Conservation (phyloP, 2,797 vertebrate species). For the Cichlasoma orientale region DNA sequence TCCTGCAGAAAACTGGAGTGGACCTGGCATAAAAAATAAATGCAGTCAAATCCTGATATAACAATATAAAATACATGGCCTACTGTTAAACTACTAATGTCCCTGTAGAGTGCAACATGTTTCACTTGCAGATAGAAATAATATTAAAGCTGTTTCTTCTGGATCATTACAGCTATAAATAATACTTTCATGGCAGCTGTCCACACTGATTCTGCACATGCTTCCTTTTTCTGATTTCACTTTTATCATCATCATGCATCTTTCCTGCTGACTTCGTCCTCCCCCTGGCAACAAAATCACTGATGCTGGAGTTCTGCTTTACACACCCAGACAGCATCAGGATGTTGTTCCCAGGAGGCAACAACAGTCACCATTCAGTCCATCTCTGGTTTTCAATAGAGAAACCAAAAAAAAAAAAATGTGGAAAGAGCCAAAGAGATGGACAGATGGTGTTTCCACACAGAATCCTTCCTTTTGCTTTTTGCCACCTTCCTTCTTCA, state of each 20-base stretch:
- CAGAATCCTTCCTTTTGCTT: not conserved
- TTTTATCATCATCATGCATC: not conserved
- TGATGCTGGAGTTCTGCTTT: slow-evolving; percentile 91
- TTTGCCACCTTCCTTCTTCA: not conserved
- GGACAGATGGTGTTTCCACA: slow-evolving; percentile 72
- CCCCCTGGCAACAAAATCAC: slow-evolving; percentile 93
- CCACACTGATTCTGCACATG: not conserved
- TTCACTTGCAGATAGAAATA: not conserved
- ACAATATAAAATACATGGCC: not conserved
- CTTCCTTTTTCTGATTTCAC: not conserved
- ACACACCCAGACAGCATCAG: slow-evolving; percentile 90
- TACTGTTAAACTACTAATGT: not conserved
- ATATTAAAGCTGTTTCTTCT: not conserved
- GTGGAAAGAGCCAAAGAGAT: slow-evolving; percentile 23
- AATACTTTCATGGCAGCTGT: not conserved
- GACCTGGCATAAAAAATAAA: not conserved
- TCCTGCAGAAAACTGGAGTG: not conserved
- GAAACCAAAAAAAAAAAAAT: not conserved
- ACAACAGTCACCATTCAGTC: slow-evolving; percentile 65
- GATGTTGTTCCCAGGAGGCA: slow-evolving; percentile 89
- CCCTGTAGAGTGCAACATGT: not conserved
- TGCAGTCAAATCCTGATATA: not conserved
- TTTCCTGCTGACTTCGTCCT: slow-evolving; percentile 69
- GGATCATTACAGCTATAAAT: not conserved
- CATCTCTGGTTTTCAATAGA: slow-evolving; percentile 39